Evolutionary conservation across 2,888 invertebrate genomes (phyloP), one percentile per base, ranked within the genome.

Genomic region (Ectemnius continuus): DNA sequence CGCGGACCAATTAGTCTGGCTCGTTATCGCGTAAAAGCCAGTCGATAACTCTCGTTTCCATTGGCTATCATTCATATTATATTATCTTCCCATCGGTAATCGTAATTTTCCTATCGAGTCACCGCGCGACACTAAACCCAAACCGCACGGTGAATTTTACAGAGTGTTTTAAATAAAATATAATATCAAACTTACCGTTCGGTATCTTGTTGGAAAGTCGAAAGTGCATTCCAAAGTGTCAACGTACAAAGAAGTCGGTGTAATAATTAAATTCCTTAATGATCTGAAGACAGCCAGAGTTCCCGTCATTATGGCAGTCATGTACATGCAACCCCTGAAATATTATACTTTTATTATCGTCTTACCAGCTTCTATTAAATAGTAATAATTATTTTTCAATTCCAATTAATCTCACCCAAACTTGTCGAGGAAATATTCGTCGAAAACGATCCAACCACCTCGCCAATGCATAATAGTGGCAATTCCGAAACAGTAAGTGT

Each of bases 151-250:
- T 23, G 23, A 23, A 23, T 23, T 23, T 23, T 23, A 3, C 23
- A 3, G n/a, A 23, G 23, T 23, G 2, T 23, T 23, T 23, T 23
- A 23, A 23, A 23, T 23, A 2, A 23, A 23, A 3, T 23, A 23
- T 23, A 23, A 36, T 6, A 11, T 11, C 11, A 36, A 56, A 86
- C 89, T 88, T 59, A 89, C 89, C 82, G 68, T 46, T 23, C 81
- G 84, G 66, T 85, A 94, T 82, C 94, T 91, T 0, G 94, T 94
- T 8, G 93, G 91, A 85, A 94, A 94, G 61, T 91, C 88, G 84
- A 94, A 95, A 2, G 93, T 93, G 58, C 92, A 90, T 52, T 92
- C 92, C 71, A 93, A 93, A 6, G 91, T 92, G 80, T 95, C 95
- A 0, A 93, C 91, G 79, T 92, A 90, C 14, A 94, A 88, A 84